Evolutionary conservation across 1,140 invertebrate genomes (phyloP).

Genomic region (Oryzaephilus surinamensis): DNA sequence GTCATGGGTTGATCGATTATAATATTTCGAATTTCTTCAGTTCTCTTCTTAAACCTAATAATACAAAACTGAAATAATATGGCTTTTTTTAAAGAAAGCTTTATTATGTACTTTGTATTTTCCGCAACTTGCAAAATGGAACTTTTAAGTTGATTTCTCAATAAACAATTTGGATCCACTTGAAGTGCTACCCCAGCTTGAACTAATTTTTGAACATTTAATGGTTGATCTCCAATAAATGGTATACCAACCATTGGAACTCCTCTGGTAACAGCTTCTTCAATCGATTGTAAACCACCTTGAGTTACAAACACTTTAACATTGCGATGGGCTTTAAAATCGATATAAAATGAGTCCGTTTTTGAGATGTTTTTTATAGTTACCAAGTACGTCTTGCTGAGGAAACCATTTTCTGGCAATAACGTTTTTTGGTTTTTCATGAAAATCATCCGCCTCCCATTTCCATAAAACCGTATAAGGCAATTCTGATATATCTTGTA

Average conservation of each 20-base stretch:
- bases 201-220: slow-evolving; percentile 20
- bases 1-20: slow-evolving; percentile 20
- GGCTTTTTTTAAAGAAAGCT: background rate
- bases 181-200: slow-evolving; percentile 22
- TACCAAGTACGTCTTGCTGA: slow-evolving; percentile 56
- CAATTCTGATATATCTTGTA: slow-evolving; percentile 38
- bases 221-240: slow-evolving; percentile 30
- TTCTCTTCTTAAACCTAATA: slow-evolving; percentile 5
- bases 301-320: slow-evolving; percentile 39
- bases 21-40: slow-evolving; percentile 1
- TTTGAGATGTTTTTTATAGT: slow-evolving; percentile 22
- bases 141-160: slow-evolving; percentile 10
- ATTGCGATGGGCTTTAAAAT: slow-evolving; percentile 31
- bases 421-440: slow-evolving; percentile 48
- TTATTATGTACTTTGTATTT: slow-evolving; percentile 1
- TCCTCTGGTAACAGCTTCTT: slow-evolving; percentile 38
- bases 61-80: background rate
- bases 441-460: slow-evolving; percentile 41
- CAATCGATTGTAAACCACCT: slow-evolving; percentile 41
- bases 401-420: slow-evolving; percentile 54
- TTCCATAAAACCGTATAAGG: slow-evolving; percentile 43
- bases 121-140: slow-evolving; percentile 9
- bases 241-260: slow-evolving; percentile 42
- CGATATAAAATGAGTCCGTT: too few species aligned
- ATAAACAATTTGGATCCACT: slow-evolving; percentile 11